phyloP scores from a whole-genome alignment of 1,140 invertebrate genomes.

The Ericerus pela region DNA sequence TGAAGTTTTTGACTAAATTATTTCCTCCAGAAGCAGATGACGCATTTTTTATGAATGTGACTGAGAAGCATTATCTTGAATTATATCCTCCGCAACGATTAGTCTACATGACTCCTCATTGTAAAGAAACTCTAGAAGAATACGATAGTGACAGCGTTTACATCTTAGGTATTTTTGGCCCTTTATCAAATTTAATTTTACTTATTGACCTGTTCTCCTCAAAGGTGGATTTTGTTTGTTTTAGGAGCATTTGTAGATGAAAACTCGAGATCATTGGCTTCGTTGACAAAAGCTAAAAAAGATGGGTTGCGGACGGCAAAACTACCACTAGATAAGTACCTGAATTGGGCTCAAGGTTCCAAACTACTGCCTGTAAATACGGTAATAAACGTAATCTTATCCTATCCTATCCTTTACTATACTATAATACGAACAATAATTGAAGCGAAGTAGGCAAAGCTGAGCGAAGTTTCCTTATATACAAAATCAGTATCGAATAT shows the following conservation, averaged over 20 bases:
- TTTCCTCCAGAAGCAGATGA: slow-evolving; percentile 45
- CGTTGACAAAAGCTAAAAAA: slow-evolving; percentile 74
- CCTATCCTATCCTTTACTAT: too few species aligned
- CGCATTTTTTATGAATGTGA: slow-evolving; percentile 54
- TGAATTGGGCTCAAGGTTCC: slow-evolving; percentile 54
- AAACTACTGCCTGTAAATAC: slow-evolving; percentile 66
- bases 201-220: too few species aligned
- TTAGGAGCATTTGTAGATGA: too few species aligned
- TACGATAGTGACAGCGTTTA: slow-evolving; percentile 66
- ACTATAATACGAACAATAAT: too few species aligned
- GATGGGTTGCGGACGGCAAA: slow-evolving; percentile 59
- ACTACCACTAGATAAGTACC: slow-evolving; percentile 59
- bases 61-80: slow-evolving; percentile 59
- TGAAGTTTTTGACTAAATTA: slow-evolving; percentile 42
- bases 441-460: too few species aligned
- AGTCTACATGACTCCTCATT: slow-evolving; percentile 79
- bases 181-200: slow-evolving; percentile 15
- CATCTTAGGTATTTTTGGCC: slow-evolving; percentile 47
- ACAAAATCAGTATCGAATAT: too few species aligned
- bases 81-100: slow-evolving; percentile 64
- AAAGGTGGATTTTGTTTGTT: too few species aligned
- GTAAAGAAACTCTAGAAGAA: slow-evolving; percentile 41
- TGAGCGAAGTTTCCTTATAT: too few species aligned
- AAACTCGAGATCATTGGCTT: too few species aligned
- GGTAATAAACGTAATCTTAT: too few species aligned